Percentiles rank a stretch among this genome's conserved stretches.
Evolutionary conservation across 2,797 vertebrate genomes (phyloP).

Genomic region (Chloroceryle inda): DNA sequence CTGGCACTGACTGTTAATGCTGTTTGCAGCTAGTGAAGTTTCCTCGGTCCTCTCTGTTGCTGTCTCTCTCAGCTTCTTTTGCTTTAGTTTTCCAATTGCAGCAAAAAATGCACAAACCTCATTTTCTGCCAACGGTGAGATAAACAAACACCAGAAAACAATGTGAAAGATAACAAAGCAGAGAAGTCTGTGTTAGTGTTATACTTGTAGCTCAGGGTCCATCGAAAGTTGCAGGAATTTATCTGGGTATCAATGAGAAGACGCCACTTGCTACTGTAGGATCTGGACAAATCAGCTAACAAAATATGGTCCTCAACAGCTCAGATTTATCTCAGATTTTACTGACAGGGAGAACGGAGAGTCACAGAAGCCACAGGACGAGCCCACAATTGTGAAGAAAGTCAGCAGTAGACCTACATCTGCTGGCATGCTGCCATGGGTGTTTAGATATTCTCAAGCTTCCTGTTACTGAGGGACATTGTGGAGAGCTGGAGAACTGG

Average conservation of each 20-base stretch:
- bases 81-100: conserved; percentile 36
- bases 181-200: neutral
- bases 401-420: neutral
- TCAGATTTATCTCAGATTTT: conserved; percentile 39
- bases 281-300: conserved; percentile 11
- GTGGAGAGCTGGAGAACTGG: neutral
- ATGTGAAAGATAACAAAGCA: neutral
- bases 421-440: neutral
- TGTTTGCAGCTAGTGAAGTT: conserved; percentile 59
- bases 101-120: neutral
- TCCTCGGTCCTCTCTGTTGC: conserved; percentile 45
- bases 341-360: neutral
- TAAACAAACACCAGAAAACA: conserved; percentile 13
- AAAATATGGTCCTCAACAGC: conserved; percentile 5
- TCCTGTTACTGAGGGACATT: neutral
- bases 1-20: conserved; percentile 32
- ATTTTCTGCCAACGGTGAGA: neutral
- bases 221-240: neutral
- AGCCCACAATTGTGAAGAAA: neutral
- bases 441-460: neutral
- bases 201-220: neutral
- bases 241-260: neutral
- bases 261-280: neutral
- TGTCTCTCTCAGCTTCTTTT: conserved; percentile 4
- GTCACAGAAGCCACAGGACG: neutral